A percentile compares a stretch with the other conserved stretches of the same genome.
phyloP scores from a whole-genome alignment of 2,797 vertebrate genomes.

The Pitangus sulphuratus region DNA sequence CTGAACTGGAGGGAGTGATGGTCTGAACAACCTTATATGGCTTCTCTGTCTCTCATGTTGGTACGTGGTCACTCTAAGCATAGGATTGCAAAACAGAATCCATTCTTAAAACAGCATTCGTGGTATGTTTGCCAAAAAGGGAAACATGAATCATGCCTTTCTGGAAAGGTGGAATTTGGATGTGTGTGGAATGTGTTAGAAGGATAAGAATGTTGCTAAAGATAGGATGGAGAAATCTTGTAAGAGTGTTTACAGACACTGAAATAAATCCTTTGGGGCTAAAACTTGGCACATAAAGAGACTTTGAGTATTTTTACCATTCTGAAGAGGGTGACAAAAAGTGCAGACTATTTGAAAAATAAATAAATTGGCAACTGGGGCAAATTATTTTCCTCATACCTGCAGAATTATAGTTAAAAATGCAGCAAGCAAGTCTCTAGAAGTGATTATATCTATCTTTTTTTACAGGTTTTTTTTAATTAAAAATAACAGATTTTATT shows the following conservation, averaged over 20 bases:
- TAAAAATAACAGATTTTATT: not conserved
- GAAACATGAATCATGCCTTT: conserved; percentile 21
- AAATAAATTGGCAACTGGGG: not conserved
- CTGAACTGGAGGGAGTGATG: not conserved
- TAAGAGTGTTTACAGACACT: not conserved
- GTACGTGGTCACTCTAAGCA: not conserved
- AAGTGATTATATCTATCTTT: not conserved
- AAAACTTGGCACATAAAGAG: not conserved
- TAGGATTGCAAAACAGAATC: not conserved
- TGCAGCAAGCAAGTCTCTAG: not conserved
- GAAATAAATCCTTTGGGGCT: not conserved
- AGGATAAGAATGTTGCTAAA: conserved; percentile 31
- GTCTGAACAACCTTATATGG: conserved; percentile 25
- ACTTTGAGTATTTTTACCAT: not conserved
- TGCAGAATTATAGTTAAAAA: not conserved
- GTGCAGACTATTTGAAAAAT: not conserved
- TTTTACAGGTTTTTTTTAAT: not conserved
- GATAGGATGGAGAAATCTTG: not conserved
- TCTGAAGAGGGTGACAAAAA: not conserved
- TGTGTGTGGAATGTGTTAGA: conserved; percentile 4
- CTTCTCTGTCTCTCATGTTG: not conserved
- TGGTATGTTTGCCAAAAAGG: conserved; percentile 5
- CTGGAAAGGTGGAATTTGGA: conserved; percentile 38
- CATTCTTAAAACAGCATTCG: conserved; percentile 36
- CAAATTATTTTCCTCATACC: not conserved